These are phyloP conservation scores for Delia radicum DNA, from an alignment of 1,140 invertebrate genomes.

Conservation along the genomic window DNA sequence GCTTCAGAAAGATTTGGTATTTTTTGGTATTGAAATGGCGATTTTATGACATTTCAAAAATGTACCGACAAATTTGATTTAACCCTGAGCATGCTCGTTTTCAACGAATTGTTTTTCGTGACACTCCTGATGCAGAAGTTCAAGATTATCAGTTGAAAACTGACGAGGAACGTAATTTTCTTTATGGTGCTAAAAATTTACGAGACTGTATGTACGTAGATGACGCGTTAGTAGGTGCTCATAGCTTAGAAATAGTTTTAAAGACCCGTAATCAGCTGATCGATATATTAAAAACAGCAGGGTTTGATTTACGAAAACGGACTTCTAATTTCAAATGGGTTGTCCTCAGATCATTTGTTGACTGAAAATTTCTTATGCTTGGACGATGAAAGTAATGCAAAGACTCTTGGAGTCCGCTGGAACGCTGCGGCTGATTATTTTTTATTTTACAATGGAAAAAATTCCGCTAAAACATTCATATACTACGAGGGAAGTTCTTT, in stretches of 20 bases:
- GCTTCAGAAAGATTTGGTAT: conserved; percentile 45
- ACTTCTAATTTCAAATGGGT: background rate
- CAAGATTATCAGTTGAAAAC: conserved; percentile 36
- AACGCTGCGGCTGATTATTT: background rate
- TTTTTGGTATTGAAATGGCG: conserved; percentile 48
- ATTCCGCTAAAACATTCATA: background rate
- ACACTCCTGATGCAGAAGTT: conserved; percentile 30
- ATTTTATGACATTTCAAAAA: conserved; percentile 45
- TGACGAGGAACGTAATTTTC: conserved; percentile 32
- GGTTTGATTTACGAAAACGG: background rate
- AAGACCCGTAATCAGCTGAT: background rate
- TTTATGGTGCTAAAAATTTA: background rate
- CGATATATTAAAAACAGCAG: background rate
- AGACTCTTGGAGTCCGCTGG: background rate
- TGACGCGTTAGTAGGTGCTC: background rate
- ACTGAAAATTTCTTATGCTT: background rate
- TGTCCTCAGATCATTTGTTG: background rate
- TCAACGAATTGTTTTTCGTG: conserved; percentile 7
- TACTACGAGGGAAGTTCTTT: conserved; percentile 22
- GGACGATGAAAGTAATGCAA: background rate
- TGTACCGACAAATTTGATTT: conserved; percentile 44
- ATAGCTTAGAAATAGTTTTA: background rate
- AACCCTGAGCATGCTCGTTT: background rate
- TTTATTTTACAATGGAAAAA: background rate
- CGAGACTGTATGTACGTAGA: background rate